Base-by-base conservation (phyloP, 2,888 invertebrate genomes). In the Polyommatus icarus region DNA sequence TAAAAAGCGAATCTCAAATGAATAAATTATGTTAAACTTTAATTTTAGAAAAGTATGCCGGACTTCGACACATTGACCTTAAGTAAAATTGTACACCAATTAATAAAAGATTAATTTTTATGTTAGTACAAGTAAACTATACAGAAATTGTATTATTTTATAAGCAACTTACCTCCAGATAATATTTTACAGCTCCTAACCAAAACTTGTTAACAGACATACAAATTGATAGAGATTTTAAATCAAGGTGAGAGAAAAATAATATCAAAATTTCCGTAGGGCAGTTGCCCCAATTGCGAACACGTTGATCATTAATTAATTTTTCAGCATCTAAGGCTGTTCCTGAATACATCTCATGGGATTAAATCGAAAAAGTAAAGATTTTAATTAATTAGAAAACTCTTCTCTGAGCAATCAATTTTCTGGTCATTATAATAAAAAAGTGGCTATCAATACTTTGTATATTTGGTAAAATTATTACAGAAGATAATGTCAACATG, bases 171-270 rank as follows among this genome's bases (percentile, higher is more conserved):
- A 88, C 89, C 85, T 85, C 80, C 24, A 83, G 83, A 78, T 84
- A 83, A 77, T 85, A 81, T 20, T 84, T 80, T 15, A 82, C 83
- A 15, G 85, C 67, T 79, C 80, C 79, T 78, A 83, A 84, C 89
- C 90, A 90, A 76, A 80, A 82, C 15, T 80, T 84, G 76, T 82
- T 88, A 0, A 90, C 86, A 72, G 76, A 72, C 81, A 88, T 84
- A 80, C 88, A 90, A 61, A 79, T 83, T 18, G 85, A 4, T 57
- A 90, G 78, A 12, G 85, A 81, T 79, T 81, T 82, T 0, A 76
- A 36, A 79, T 85, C 84, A 32, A 87, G 81, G 50, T 84, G 78
- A 71, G 82, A 80, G 67, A 89, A 87, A 61, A 89, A 85, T 36
- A 82, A 75, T 3, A 84, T 32, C 12, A 89, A 59, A 32, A 90